phyloP scores from a whole-genome alignment of 2,797 vertebrate species.

The Clarias platycephalus region DNA sequence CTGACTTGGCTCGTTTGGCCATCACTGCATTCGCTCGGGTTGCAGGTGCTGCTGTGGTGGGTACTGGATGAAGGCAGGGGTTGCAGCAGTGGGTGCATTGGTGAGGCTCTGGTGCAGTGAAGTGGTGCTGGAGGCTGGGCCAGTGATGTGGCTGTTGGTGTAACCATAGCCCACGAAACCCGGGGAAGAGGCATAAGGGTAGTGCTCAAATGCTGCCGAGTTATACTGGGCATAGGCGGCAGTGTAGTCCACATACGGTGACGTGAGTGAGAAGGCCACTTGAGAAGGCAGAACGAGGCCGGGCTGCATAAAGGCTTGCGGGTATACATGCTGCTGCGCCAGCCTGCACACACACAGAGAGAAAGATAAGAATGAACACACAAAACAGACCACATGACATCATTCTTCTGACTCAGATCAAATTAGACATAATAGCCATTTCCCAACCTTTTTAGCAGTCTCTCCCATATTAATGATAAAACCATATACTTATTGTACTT shows the following conservation, averaged over 20 bases:
- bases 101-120: slow-evolving; percentile 42
- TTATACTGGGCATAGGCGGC: slow-evolving; percentile 87
- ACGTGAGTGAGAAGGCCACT: slow-evolving; percentile 78
- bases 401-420: slow-evolving; percentile 21
- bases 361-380: no score
- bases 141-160: slow-evolving; percentile 64
- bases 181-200: slow-evolving; percentile 87
- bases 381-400: slow-evolving; percentile 2
- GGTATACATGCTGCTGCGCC: slow-evolving; percentile 89
- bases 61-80: slow-evolving; percentile 71
- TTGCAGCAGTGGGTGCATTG: slow-evolving; percentile 58
- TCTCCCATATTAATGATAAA: not conserved
- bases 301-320: slow-evolving; percentile 89
- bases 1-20: not conserved
- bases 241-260: slow-evolving; percentile 91
- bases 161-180: slow-evolving; percentile 87
- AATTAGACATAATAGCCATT: slow-evolving; percentile 11
- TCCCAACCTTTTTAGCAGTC: not conserved
- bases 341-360: slow-evolving; percentile 73
- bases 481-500: not conserved
- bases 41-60: slow-evolving; percentile 88
- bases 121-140: slow-evolving; percentile 57
- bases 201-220: slow-evolving; percentile 85
- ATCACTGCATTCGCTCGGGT: slow-evolving; percentile 91
- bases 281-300: slow-evolving; percentile 90